phyloP scores from a whole-genome alignment of 2,888 invertebrate genomes.

The Halictus ligatus region DNA sequence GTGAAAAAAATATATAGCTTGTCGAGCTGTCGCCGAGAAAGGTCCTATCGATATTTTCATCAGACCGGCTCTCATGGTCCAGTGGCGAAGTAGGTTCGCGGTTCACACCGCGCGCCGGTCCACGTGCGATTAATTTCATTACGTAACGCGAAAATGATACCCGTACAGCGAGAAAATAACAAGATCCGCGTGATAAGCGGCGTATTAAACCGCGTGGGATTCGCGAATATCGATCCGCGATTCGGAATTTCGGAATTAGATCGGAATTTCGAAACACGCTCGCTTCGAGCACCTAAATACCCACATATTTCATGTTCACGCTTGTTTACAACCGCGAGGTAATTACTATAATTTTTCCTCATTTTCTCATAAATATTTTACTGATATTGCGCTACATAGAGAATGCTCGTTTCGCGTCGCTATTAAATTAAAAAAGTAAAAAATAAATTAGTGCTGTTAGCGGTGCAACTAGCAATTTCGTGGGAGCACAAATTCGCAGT shows the following conservation, averaged over 20 bases:
- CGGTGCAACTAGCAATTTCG: neutral
- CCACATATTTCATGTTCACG: neutral
- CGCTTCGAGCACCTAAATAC: neutral
- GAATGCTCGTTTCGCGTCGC: neutral
- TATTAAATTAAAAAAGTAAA: neutral
- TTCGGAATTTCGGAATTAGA: constrained; percentile 24
- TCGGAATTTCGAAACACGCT: too few relatives aligned
- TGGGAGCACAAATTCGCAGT: neutral
- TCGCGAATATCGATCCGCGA: neutral
- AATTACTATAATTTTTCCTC: neutral
- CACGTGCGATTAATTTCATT: constrained; percentile 62
- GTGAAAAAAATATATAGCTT: neutral
- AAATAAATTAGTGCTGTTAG: neutral
- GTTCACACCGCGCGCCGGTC: constrained; percentile 16
- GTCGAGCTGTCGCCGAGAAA: neutral
- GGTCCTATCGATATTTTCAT: constrained; percentile 37
- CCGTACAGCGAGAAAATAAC: constrained; percentile 3
- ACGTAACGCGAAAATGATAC: constrained; percentile 60
- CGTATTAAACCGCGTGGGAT: neutral
- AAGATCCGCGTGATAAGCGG: constrained; percentile 13
- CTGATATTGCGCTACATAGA: neutral
- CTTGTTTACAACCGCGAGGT: neutral
- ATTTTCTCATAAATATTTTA: neutral
- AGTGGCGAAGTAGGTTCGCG: constrained; percentile 61
- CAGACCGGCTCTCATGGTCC: constrained; percentile 58